Evolutionary conservation across 2,888 invertebrate species (phyloP).

Genomic region (Drosophila mimica): DNA sequence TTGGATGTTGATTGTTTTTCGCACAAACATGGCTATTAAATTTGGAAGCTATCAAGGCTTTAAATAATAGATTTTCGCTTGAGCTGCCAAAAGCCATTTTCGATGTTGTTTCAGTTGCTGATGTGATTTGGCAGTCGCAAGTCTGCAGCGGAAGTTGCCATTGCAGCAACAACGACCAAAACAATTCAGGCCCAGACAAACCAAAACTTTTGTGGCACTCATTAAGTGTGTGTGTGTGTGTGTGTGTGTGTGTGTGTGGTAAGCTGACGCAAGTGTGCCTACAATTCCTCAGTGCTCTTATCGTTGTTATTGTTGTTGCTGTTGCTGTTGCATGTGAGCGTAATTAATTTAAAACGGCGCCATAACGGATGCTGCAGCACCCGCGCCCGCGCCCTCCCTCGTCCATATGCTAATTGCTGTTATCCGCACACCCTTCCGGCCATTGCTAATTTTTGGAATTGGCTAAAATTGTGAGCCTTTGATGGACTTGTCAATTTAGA

Average conservation of each 20-base stretch:
- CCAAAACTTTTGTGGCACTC: constrained; percentile 64
- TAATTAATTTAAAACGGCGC: constrained; percentile 79
- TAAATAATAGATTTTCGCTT: constrained; percentile 55
- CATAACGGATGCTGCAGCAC: constrained; percentile 56
- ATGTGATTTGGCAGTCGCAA: constrained; percentile 48
- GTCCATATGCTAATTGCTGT: constrained; percentile 69
- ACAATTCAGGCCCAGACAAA: constrained; percentile 47
- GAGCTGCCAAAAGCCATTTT: neutral
- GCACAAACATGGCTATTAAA: constrained; percentile 5
- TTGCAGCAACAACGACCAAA: constrained; percentile 64
- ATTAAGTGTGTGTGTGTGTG: constrained; percentile 16
- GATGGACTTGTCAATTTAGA: constrained; percentile 53
- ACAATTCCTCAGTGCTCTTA: constrained; percentile 35
- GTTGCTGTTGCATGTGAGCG: constrained; percentile 67
- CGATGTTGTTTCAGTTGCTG: constrained; percentile 1
- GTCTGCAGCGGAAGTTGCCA: constrained; percentile 76
- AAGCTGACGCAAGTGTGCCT: constrained; percentile 61
- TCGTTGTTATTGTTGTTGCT: constrained; percentile 39
- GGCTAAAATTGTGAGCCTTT: constrained; percentile 16
- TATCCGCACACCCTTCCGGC: constrained; percentile 63
- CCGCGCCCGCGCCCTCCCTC: constrained; percentile 4
- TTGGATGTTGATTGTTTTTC: neutral
- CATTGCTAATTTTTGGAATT: constrained; percentile 33
- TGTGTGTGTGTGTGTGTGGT: constrained; percentile 22
- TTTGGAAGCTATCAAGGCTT: constrained; percentile 54